Evolutionary conservation across 2,113 vertebrate species (phyloP), one percentile per base, ranked within the genome.

Genomic region (Serinus canaria): DNA sequence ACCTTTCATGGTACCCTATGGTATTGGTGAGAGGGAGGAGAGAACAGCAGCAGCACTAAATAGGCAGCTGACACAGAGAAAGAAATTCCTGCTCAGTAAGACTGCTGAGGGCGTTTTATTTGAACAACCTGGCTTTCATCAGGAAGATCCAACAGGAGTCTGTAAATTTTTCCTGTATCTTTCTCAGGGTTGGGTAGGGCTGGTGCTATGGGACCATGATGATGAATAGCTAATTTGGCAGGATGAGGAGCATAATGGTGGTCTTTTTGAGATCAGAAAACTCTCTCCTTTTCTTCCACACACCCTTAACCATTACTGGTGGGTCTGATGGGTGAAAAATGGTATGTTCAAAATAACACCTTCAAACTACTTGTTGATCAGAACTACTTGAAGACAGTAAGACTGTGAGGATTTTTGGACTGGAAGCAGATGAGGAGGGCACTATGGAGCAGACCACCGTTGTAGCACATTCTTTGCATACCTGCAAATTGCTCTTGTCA

Each of bases 1-100:
- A 23, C 7, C 6, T 46, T 31, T 52, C 4, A 1, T 15, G 9
- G 3, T 52, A 67, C 7, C 3, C 30, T 39, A 1, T 13, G 15
- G 6, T 31, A 24, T 13, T 46, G 39, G 12, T 44, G 43, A 86
- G 73, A 75, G 17, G 11, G 2, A 79, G 8, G 8, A 70, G 63
- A 73, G 35, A 67, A 4, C 28, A 78, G 6, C 10, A 64, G 30
- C 33, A 58, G 16, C 30, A 46, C 5, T 55, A 37, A 55, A 46
- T 2, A 66, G 49, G 43, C 25, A 76, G 21, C n/a, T 82, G 53
- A 20, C n/a, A 53, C 9, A 59, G 13, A 20, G 12, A 63, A 46
- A 72, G 44, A 85, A 68, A 68, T 24, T 72, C 15, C 28, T 66
- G 16, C 15, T 91, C 28, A 8, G 1, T 5, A 39, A n/a, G 20